phyloP scores from a whole-genome alignment of 2,888 invertebrate species.

The Xanthorhoe spadicearia region DNA sequence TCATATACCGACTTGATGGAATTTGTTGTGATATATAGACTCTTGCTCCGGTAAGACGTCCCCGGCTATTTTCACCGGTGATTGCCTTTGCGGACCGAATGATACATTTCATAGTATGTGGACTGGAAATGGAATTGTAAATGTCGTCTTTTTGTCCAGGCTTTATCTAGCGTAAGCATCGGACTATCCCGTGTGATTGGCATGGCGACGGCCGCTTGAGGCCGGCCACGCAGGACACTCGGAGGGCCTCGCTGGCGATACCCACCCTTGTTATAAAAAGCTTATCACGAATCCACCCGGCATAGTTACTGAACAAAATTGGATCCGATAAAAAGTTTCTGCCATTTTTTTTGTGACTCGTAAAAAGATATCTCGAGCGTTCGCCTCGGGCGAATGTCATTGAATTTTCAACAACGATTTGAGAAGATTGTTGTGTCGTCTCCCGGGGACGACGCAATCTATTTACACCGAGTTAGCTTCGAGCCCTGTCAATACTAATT shows the following conservation, averaged over 20 bases:
- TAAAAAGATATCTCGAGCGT: constrained; percentile 65
- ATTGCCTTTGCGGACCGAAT: constrained; percentile 44
- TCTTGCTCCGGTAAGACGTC: constrained; percentile 37
- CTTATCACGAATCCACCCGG: constrained; percentile 69
- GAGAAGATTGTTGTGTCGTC: constrained; percentile 59
- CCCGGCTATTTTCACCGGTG: constrained; percentile 45
- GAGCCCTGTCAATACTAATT: constrained; percentile 55
- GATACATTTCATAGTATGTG: constrained; percentile 38
- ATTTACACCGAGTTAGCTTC: constrained; percentile 42
- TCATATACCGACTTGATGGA: constrained; percentile 48
- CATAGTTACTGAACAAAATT: constrained; percentile 72
- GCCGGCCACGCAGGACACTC: constrained; percentile 17
- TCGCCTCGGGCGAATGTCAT: constrained; percentile 64
- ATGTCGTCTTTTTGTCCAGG: constrained; percentile 37
- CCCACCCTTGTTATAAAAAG: constrained; percentile 68
- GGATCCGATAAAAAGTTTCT: constrained; percentile 70
- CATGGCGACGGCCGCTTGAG: constrained; percentile 30
- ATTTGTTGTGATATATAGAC: constrained; percentile 44
- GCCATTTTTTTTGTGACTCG: constrained; percentile 66
- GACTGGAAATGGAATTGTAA: constrained; percentile 36
- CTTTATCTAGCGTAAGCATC: constrained; percentile 39
- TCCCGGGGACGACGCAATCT: constrained; percentile 53
- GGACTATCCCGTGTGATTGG: constrained; percentile 45
- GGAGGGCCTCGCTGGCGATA: constrained; percentile 31
- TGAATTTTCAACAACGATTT: constrained; percentile 69